A percentile compares a stretch with the other conserved stretches of the same genome.
phyloP scores from a whole-genome alignment of 2,888 invertebrate species.

The Drosophila diplacantha region DNA sequence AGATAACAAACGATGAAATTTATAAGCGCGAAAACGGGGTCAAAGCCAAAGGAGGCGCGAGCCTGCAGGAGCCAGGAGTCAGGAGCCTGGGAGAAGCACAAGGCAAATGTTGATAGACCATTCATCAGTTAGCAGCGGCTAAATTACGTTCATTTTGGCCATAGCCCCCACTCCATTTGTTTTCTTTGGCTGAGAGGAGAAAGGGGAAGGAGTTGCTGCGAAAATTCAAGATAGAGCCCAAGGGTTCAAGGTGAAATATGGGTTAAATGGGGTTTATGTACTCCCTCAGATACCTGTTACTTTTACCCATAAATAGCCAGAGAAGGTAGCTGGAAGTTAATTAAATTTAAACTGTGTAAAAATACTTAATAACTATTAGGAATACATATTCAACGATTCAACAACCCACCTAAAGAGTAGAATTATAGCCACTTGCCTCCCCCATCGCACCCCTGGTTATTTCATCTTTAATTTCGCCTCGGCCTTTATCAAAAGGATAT shows the following conservation, averaged over 20 bases:
- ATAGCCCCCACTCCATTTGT: neutral
- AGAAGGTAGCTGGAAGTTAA: neutral
- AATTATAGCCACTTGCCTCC: neutral
- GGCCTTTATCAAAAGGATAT: constrained; percentile 57
- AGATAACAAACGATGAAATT: constrained; percentile 58
- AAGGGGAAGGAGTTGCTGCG: neutral
- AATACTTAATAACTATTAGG: neutral
- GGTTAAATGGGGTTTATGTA: neutral
- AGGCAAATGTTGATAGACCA: constrained; percentile 41
- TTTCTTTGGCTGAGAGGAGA: neutral
- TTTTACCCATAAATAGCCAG: neutral
- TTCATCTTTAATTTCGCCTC: constrained; percentile 44
- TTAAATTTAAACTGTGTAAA: neutral
- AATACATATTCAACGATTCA: neutral
- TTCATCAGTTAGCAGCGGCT: constrained; percentile 42
- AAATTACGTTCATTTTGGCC: constrained; percentile 36
- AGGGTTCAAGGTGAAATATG: constrained; percentile 2
- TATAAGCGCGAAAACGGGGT: constrained; percentile 51
- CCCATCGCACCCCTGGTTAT: constrained; percentile 23
- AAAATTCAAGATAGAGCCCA: neutral
- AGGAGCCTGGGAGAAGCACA: neutral
- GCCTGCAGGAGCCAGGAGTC: neutral
- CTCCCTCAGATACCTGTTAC: neutral
- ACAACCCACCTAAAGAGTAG: neutral
- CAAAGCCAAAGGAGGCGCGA: constrained; percentile 30